Percentiles rank a stretch among this genome's conserved stretches.
phyloP scores from a whole-genome alignment of 2,888 invertebrate genomes.

The Caenorhabditis zanzibari region DNA sequence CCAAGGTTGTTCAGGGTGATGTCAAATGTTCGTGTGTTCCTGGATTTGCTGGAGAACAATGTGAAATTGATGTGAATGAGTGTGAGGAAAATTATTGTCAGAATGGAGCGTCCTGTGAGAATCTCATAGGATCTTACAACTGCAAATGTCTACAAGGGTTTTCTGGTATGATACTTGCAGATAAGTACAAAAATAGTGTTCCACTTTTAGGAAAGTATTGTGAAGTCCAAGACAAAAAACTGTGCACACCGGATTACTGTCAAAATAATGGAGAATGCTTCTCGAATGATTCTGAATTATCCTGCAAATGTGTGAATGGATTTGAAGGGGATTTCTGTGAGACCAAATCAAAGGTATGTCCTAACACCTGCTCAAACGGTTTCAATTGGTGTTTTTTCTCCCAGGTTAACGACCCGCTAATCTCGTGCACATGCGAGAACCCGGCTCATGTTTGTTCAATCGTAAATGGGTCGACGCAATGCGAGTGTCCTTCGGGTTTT shows the following conservation, averaged over 20 bases:
- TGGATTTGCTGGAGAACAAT: conserved; percentile 89
- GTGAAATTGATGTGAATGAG: conserved; percentile 95
- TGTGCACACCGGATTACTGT: conserved; percentile 47
- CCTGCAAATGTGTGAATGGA: conserved; percentile 50
- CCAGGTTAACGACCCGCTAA: conserved; percentile 42
- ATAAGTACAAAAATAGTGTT: too few relatives aligned
- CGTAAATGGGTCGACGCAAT: conserved; percentile 61
- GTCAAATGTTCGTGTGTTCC: conserved; percentile 94
- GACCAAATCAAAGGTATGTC: conserved; percentile 18
- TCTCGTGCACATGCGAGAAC: conserved; percentile 68
- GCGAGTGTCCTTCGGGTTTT: conserved; percentile 71
- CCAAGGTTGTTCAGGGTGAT: conserved; percentile 80
- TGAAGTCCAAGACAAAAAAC: conserved; percentile 58
- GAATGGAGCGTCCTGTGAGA: conserved; percentile 97
- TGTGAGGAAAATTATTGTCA: conserved; percentile 90
- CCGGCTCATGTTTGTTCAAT: conserved; percentile 67
- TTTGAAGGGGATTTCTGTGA: conserved; percentile 60
- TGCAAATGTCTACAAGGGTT: conserved; percentile 74
- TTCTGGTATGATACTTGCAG: conserved; percentile 77
- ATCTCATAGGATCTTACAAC: conserved; percentile 90
- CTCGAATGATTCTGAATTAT: conserved; percentile 5
- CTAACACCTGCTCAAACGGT: background rate
- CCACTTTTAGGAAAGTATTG: conserved; percentile 65
- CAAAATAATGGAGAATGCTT: conserved; percentile 50
- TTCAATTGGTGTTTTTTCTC: background rate